Evolutionary conservation across 1,140 invertebrate species (phyloP), one percentile per base, ranked within the genome.

Genomic region (Drosophila parvula): DNA sequence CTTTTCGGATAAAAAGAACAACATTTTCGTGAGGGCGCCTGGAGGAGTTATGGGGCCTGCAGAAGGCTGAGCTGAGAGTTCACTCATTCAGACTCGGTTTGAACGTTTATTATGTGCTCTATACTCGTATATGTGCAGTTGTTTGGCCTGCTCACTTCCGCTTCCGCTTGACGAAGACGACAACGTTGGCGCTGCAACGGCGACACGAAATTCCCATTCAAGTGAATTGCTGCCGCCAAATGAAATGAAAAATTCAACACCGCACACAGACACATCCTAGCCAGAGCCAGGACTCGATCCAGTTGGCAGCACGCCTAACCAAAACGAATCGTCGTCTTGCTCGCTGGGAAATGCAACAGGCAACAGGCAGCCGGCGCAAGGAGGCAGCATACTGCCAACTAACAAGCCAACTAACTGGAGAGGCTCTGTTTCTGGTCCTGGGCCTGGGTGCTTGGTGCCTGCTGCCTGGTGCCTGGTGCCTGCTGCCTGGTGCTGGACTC

Each of bases 201-300:
- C 74, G 89, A 90, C 88, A 90, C 88, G 88, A 84, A 88, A 90
- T 90, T 90, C 85, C 68, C 85, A 89, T 89, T 89, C 65, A 89
- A 89, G 85, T 90, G 84, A 90, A 90, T 90, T 89, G 86, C 86
- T 78, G 85, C 78, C 84, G 78, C 84, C 83, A 89, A 89, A 89
- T 89, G 85, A 89, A 90, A 90, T 90, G 88, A 90, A 90, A 90
- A 90, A 90, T 90, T 90, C 89, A 90, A 78, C 88, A 90, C 78
- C 81, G 74, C 69, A 73, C 81, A 67, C 71, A 80, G 64, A 58
- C 77, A 70, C 47, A 76, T 58, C 56, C 74, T 50, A 36, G 58
- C 36, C 32, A 78, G 43, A 36, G 58, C 41, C 32, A 78, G 43
- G 41, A 63, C 57, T 59, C 60, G 28, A 63, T 47, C 34, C 32